Evolutionary conservation across 2,113 vertebrate species (phyloP).

Genomic region (Myrmecophaga tridactyla): DNA sequence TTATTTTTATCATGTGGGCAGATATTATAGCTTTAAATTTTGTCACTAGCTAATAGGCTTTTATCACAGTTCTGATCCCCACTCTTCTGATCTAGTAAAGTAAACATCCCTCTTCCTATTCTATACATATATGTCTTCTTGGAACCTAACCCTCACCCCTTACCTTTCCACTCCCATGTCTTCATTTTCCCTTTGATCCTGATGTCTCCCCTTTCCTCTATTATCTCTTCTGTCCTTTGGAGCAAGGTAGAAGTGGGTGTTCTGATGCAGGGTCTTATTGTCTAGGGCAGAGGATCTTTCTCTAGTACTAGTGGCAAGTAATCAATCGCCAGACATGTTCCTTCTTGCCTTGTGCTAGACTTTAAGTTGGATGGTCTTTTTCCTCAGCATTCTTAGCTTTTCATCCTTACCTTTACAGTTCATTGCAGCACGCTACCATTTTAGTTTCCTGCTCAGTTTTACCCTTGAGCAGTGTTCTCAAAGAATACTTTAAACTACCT

Average conservation of each 20-base stretch:
- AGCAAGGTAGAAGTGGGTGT: not conserved
- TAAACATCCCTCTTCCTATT: not conserved
- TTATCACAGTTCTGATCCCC: not conserved
- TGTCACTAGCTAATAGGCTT: conserved; percentile 5
- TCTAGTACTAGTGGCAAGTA: not conserved
- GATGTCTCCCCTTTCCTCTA: not conserved
- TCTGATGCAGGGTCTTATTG: not conserved
- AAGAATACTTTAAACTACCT: not conserved
- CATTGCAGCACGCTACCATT: not conserved
- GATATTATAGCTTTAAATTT: not conserved
- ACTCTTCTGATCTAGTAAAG: not conserved
- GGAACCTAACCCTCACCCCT: not conserved
- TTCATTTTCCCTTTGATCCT: not conserved
- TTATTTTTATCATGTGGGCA: not conserved
- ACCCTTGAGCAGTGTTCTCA: conserved; percentile 18
- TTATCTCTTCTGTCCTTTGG: not conserved
- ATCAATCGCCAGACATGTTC: not conserved
- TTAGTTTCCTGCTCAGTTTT: not conserved
- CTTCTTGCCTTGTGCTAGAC: not conserved
- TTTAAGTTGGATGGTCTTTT: not conserved
- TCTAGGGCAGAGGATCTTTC: not conserved
- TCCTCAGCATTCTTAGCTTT: not conserved
- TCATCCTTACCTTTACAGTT: not conserved
- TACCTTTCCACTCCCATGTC: not conserved
- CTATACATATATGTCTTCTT: not conserved